Evolutionary conservation across 2,888 invertebrate species (phyloP), one percentile per base, ranked within the genome.

Genomic region (Diabrotica balteata): DNA sequence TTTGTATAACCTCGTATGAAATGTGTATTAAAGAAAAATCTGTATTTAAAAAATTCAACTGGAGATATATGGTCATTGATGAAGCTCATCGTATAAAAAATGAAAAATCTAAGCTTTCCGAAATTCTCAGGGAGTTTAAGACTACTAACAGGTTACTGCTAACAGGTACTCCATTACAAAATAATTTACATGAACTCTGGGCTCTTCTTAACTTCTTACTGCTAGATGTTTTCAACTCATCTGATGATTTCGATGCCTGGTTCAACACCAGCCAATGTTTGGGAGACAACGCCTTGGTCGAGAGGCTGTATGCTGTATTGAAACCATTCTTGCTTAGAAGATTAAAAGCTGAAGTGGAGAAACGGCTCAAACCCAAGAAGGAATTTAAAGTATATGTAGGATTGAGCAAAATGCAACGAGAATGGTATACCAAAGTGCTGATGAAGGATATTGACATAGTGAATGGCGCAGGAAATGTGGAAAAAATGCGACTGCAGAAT

Each of bases 71-170:
- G 91, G 95, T 98, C n/a, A 99, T 99, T 76, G 99, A 99, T 82
- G 99, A 99, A 84, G 99, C 99, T 22, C 99, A 99, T 85, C 90
- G 99, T 68, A 98, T 99, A 76, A 99, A 99, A 85, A 99, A 99
- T 85, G 99, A 99, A 84, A 98, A 99, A 84, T 98, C 97, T 0
- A 99, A 98, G 85, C 86, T 99, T 0, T 98, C 98, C 0, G 98
- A 98, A 86, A 93, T 98, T 80, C 89, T 99, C 5, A 88, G 99
- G 63, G 96, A 98, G 84, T 97, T 99, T 80, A 97, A 97, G 83
- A 97, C 98, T 7, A 93, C 96, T 71, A 98, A 99, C 84, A 57
- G 69, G 22, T 63, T 69, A 46, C 49, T 69, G 50, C 58, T 69
- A 10, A 69, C 69, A n/a, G 69, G 99, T 73, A 99, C 99, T 7